phyloP scores from a whole-genome alignment of 2,113 vertebrate species.

The Budorcas taxicolor region DNA sequence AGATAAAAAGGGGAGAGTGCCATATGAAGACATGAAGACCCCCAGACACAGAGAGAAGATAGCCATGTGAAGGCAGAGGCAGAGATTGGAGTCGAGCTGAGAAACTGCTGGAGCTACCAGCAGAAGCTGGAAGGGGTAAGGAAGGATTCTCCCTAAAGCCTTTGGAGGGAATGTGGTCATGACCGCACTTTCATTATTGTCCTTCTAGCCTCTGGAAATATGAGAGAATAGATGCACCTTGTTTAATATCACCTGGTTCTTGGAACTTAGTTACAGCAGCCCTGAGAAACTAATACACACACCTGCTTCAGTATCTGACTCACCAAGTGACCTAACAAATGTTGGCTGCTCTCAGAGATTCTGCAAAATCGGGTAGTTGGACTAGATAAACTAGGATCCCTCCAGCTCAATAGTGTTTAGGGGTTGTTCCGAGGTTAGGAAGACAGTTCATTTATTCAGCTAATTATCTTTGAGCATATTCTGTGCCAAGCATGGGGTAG shows the following conservation, averaged over 20 bases:
- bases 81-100: not conserved
- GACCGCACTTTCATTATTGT: not conserved
- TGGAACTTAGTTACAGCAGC: not conserved
- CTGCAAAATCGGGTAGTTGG: not conserved
- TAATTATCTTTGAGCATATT: not conserved
- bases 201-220: not conserved
- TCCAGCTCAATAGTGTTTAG: not conserved
- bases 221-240: not conserved
- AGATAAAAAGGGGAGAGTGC: not conserved
- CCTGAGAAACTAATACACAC: not conserved
- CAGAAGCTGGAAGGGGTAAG: not conserved
- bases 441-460: not conserved
- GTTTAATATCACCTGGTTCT: not conserved
- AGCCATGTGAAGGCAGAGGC: not conserved
- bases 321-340: not conserved
- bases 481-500: not conserved
- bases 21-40: not conserved
- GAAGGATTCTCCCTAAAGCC: not conserved
- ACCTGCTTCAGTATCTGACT: not conserved
- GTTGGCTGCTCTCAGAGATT: not conserved
- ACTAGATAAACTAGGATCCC: not conserved
- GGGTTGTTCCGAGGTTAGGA: not conserved
- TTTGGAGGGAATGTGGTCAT: not conserved
- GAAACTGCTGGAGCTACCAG: not conserved
- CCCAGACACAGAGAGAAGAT: not conserved